Percentiles rank a stretch among this genome's conserved stretches.
These are phyloP conservation scores for Brachionus rubens DNA, from an alignment of 1,140 invertebrate genomes.

Conservation along the genomic window DNA sequence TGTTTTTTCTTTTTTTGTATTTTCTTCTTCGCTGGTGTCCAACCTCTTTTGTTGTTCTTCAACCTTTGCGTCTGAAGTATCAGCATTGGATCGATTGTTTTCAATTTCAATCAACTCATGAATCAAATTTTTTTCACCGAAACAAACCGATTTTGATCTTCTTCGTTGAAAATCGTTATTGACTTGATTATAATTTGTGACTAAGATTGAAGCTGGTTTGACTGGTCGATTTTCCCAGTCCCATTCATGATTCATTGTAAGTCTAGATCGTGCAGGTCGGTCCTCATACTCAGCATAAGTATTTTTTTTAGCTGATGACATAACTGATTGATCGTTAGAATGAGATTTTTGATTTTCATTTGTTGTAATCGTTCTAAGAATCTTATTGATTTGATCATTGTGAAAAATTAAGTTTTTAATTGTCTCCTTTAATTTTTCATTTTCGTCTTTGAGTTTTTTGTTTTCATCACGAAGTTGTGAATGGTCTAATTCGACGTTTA, in stretches of 20 bases:
- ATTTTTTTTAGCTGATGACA: neutral
- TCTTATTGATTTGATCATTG: neutral
- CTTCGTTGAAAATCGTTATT: neutral
- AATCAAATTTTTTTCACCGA: slow-evolving; percentile 28
- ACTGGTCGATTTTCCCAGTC: slow-evolving; percentile 16
- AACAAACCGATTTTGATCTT: slow-evolving; percentile 31
- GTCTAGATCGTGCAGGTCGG: neutral
- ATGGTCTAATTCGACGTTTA: neutral
- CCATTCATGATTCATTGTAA: slow-evolving; percentile 22
- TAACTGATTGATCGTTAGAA: neutral
- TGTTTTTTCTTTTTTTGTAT: neutral
- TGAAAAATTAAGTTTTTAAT: slow-evolving; percentile 13
- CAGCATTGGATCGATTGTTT: neutral
- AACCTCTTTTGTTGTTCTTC: neutral
- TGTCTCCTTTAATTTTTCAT: neutral
- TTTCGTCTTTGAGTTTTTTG: neutral
- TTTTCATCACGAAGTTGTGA: slow-evolving; percentile 2
- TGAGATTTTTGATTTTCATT: neutral
- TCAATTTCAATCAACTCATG: slow-evolving; percentile 24
- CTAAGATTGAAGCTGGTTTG: slow-evolving; percentile 8
- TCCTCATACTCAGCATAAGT: slow-evolving; percentile 18
- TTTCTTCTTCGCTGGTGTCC: neutral
- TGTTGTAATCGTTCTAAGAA: neutral
- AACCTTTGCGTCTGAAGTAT: neutral
- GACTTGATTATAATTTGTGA: neutral